Evolutionary conservation across 2,113 vertebrate genomes (phyloP).

Genomic region (Mesocricetus auratus): DNA sequence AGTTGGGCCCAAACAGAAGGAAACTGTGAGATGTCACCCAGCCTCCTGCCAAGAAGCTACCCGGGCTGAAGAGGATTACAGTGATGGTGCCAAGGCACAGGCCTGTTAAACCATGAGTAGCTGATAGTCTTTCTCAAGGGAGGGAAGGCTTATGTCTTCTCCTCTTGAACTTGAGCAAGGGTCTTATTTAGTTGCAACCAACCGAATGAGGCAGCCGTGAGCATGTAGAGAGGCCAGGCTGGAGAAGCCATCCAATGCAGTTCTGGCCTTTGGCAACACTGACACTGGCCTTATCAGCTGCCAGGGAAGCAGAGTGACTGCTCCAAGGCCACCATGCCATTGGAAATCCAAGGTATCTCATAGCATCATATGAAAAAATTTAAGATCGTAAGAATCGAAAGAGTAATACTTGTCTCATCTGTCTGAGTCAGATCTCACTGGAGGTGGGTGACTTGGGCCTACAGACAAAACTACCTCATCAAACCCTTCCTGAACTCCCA

Average conservation of each 20-base stretch:
- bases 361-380: neutral
- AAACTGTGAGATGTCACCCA: neutral
- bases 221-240: neutral
- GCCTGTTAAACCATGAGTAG: neutral
- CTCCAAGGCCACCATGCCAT: too few species aligned
- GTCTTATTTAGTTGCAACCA: neutral
- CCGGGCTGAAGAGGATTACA: fast-evolving
- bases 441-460: neutral
- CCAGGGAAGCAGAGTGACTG: neutral
- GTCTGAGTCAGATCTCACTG: neutral
- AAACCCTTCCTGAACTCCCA: constrained; percentile 35
- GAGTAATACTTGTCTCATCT: neutral
- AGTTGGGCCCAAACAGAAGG: constrained; percentile 10
- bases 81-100: constrained; percentile 78
- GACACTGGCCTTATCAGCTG: neutral
- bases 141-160: neutral
- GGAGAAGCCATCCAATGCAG: neutral
- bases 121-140: neutral
- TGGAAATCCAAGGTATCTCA: neutral
- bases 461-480: neutral
- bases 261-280: neutral
- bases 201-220: neutral
- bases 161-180: neutral
- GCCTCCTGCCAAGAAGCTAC: neutral
- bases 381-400: neutral